A percentile compares a stretch with the other conserved stretches of the same genome.
phyloP scores from a whole-genome alignment of 1,140 invertebrate species.

The Drosophila sturtevanti region DNA sequence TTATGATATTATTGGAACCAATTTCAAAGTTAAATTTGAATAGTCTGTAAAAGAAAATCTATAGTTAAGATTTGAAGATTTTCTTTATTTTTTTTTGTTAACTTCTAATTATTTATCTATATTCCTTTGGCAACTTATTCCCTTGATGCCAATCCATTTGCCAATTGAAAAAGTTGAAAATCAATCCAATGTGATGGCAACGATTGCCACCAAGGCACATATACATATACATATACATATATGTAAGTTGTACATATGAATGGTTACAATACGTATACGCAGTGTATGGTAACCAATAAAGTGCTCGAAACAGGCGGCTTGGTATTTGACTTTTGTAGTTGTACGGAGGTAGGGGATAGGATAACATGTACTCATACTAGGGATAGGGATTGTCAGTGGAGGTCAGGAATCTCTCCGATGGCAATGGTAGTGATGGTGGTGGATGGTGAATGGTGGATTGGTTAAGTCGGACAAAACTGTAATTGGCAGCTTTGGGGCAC shows the following conservation, averaged over 20 bases:
- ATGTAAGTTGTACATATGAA: neutral
- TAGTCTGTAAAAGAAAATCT: too few relatives aligned
- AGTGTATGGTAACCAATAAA: conserved; percentile 11
- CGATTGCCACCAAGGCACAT: neutral
- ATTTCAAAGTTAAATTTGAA: too few relatives aligned
- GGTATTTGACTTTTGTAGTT: conserved; percentile 43
- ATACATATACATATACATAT: neutral
- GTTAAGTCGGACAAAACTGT: conserved; percentile 30
- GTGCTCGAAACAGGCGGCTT: conserved; percentile 25
- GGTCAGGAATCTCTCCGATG: neutral
- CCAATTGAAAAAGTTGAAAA: conserved; percentile 6
- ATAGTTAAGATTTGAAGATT: too few relatives aligned
- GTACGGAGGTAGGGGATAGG: neutral
- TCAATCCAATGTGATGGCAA: conserved; percentile 1
- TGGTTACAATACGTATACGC: conserved; percentile 8
- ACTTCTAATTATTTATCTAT: neutral
- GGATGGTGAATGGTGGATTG: neutral
- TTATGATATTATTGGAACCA: neutral
- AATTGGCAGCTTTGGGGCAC: conserved; percentile 44
- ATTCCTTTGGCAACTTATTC: neutral
- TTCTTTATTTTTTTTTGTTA: neutral
- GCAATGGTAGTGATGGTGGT: neutral
- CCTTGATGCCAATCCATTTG: neutral
- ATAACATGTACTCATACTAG: neutral
- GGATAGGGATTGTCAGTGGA: too few relatives aligned